Conservation (phyloP, 2,888 invertebrate genomes). For the Temnothorax ravouxi region DNA sequence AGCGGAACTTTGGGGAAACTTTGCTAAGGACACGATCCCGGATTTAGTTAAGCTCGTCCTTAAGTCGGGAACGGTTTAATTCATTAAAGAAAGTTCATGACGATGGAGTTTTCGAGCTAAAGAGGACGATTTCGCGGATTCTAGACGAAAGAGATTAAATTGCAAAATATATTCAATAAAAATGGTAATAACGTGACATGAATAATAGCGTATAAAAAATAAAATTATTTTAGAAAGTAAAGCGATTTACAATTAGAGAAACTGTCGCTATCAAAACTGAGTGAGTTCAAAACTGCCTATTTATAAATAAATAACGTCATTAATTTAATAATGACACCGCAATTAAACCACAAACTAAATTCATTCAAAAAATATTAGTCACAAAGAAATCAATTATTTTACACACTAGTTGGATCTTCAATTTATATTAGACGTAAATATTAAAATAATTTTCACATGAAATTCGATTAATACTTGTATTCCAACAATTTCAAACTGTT, state of each 20-base stretch:
- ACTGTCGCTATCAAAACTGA: background rate
- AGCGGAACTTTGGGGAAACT: conserved; percentile 34
- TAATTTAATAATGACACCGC: background rate
- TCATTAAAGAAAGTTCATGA: conserved; percentile 35
- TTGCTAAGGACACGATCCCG: conserved; percentile 3
- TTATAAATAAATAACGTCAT: background rate
- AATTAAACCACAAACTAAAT: background rate
- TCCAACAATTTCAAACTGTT: background rate
- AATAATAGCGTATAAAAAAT: background rate
- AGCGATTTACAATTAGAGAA: background rate
- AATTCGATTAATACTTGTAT: background rate
- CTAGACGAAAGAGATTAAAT: conserved; percentile 6
- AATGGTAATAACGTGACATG: background rate
- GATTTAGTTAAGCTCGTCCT: conserved; percentile 35
- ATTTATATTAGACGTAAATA: background rate
- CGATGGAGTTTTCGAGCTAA: background rate
- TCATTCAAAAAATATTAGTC: background rate
- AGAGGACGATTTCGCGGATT: conserved; percentile 1
- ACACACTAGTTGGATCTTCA: background rate
- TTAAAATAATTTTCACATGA: background rate
- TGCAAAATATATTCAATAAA: background rate
- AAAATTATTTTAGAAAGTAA: background rate
- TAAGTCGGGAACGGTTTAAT: conserved; percentile 34
- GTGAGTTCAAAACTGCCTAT: background rate
- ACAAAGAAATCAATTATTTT: background rate